These are phyloP conservation scores for Chironomus striatipennis DNA, from an alignment of 1,140 invertebrate species.

Conservation along the genomic window DNA sequence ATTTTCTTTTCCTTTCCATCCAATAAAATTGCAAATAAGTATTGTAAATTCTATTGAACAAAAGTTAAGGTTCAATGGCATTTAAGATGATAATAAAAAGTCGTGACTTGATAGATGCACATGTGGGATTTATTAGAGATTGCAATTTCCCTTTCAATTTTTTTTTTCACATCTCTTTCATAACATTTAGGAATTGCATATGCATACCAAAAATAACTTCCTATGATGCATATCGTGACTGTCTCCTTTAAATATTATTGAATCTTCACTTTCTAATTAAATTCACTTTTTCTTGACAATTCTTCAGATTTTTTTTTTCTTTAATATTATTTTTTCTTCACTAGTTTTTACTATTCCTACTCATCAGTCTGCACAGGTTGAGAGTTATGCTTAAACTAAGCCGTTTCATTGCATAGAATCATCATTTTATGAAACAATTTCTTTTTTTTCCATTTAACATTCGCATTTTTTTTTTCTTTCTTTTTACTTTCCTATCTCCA, in stretches of 20 bases:
- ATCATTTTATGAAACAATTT: slow-evolving; percentile 23
- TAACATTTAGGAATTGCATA: not conserved
- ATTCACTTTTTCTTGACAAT: slow-evolving; percentile 7
- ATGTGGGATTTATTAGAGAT: not conserved
- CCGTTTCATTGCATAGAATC: slow-evolving; percentile 8
- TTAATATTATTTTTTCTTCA: not conserved
- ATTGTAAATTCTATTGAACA: too few relatives aligned
- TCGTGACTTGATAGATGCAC: not conserved
- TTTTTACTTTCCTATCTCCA: not conserved
- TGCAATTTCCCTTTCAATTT: not conserved
- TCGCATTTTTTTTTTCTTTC: not conserved
- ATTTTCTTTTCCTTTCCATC: not conserved
- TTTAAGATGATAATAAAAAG: not conserved
- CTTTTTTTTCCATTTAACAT: slow-evolving; percentile 12
- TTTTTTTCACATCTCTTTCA: not conserved
- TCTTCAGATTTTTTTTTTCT: not conserved
- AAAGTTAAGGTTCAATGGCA: not conserved
- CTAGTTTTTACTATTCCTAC: not conserved
- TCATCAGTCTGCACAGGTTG: not conserved
- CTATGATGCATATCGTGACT: not conserved
- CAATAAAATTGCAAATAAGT: too few relatives aligned
- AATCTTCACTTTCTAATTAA: slow-evolving; percentile 13
- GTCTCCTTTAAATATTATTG: not conserved
- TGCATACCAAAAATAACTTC: slow-evolving; percentile 16
- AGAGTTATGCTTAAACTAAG: slow-evolving; percentile 3